Evolutionary conservation across 2,888 invertebrate genomes (phyloP), one percentile per base, ranked within the genome.

Genomic region (Drosophila leonis): DNA sequence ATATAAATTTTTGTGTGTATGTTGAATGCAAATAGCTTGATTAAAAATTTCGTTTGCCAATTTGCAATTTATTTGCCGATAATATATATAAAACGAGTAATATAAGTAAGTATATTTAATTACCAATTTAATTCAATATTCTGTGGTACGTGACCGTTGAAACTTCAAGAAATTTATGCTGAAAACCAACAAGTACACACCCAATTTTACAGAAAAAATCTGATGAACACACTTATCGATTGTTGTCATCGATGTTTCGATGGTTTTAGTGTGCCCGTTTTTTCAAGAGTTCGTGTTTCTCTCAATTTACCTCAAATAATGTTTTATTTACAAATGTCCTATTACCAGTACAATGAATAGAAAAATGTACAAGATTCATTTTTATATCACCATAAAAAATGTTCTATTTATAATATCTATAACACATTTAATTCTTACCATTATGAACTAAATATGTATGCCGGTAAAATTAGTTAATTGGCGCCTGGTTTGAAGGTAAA

Each of bases 201-300:
- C 77, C 78, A 77, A 78, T 74, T 76, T 31, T 41, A 12, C 62
- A 62, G 62, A 72, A 65, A 75, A 64, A 65, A 41, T 72, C 64
- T 72, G 68, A 64, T 72, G 72, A 76, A 31, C 35, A n/a, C 18
- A 13, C 7, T 7, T 29, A 68, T 73, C 73, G 73, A 59, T 49
- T 55, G 37, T 41, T 12, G 10, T 35, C 51, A 63, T 55, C 74
- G 74, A 52, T 56, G 24, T 37, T 10, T 35, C n/a, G 10, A 27
- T 12, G 13, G 13, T 2, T 27, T 15, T 9, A 48, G 75, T 72
- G 67, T 67, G 67, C 20, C 76, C 75, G 10, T 18, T 0, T 66
- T 52, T 42, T 31, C 1, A 8, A 15, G 20, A 49, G 9, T 27
- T 33, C 20, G 41, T 3, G n/a, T 41, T 39, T n/a, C 37, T 39